Conservation (phyloP, 2,113 vertebrate genomes). For the Diadophis punctatus region DNA sequence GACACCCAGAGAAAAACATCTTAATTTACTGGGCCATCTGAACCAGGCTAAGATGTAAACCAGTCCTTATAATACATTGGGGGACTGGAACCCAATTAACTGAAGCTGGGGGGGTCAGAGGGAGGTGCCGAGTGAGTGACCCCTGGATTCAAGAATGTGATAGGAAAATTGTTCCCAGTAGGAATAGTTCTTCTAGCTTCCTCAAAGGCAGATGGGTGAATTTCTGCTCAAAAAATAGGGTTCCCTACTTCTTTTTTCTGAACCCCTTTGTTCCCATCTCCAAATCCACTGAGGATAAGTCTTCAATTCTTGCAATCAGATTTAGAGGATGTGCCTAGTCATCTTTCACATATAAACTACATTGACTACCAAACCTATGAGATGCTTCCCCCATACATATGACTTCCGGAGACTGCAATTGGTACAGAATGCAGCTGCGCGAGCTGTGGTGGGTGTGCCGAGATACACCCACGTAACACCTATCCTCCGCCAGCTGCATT, state of each 20-base stretch:
- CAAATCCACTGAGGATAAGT: not conserved
- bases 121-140: not conserved
- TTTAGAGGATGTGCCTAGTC: not conserved
- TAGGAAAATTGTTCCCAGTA: not conserved
- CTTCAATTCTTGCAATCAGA: not conserved
- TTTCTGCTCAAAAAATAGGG: not conserved
- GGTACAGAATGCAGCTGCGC: too few species aligned
- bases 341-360: not conserved
- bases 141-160: not conserved
- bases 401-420: too few species aligned
- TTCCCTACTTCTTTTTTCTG: not conserved
- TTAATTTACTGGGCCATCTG: not conserved
- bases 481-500: too few species aligned
- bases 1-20: not conserved
- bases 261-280: not conserved
- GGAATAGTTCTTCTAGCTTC: not conserved
- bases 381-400: not conserved
- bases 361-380: not conserved
- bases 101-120: not conserved
- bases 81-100: not conserved
- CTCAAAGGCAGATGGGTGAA: not conserved
- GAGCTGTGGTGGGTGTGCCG: too few species aligned
- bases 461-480: too few species aligned
- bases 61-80: not conserved
- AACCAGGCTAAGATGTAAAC: not conserved